phyloP scores from a whole-genome alignment of 2,797 vertebrate genomes.

The Pseudochaenichthys georgianus region DNA sequence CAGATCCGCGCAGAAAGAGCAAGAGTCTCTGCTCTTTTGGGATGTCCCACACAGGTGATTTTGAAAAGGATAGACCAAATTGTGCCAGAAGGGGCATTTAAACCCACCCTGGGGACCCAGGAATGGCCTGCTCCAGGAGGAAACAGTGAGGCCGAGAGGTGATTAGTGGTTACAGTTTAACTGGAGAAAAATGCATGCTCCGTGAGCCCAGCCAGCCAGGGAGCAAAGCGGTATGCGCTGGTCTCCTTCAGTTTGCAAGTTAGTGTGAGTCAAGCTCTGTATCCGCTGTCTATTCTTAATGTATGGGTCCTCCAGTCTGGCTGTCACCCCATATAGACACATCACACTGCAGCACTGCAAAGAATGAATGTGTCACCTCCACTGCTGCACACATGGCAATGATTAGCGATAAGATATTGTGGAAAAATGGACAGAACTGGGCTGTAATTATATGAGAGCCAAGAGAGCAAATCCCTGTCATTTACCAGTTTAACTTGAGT shows the following conservation, averaged over 20 bases:
- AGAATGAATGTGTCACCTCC: constrained; percentile 59
- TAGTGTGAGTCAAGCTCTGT: constrained; percentile 67
- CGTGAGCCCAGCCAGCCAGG: constrained; percentile 70
- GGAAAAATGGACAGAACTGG: constrained; percentile 8
- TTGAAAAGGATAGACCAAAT: constrained; percentile 28
- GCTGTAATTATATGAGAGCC: constrained; percentile 18
- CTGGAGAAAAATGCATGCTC: constrained; percentile 85
- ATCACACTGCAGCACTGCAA: constrained; percentile 39
- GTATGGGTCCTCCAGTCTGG: constrained; percentile 40
- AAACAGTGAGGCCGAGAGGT: constrained; percentile 81
- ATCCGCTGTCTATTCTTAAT: constrained; percentile 60
- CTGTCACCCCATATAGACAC: constrained; percentile 35
- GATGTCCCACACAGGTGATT: constrained; percentile 73
- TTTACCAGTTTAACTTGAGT: constrained; percentile 32
- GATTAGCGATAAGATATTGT: constrained; percentile 57
- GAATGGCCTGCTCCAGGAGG: constrained; percentile 79
- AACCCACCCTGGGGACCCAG: constrained; percentile 67
- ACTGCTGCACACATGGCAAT: constrained; percentile 54
- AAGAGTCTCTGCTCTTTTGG: constrained; percentile 35
- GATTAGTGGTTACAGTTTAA: constrained; percentile 90
- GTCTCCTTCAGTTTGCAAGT: constrained; percentile 64
- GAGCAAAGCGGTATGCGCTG: constrained; percentile 67
- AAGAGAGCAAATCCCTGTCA: constrained; percentile 25
- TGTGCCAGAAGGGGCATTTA: constrained; percentile 44
- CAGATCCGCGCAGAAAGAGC: constrained; percentile 41